Evolutionary conservation across 2,797 vertebrate species (phyloP).

Genomic region (Rhincodon typus): DNA sequence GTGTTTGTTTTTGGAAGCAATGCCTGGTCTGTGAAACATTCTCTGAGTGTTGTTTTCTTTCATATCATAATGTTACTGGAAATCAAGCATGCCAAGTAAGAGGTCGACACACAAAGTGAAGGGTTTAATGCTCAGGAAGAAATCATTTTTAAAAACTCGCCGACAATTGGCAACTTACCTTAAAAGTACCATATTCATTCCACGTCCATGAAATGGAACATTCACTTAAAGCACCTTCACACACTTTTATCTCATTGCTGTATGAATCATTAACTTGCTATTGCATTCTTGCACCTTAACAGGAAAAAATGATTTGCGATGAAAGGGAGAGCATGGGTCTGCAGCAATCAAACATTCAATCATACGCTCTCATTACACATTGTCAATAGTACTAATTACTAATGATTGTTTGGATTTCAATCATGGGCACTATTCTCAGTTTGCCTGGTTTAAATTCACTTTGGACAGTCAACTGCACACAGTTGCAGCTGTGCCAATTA

Average conservation of each 20-base stretch:
- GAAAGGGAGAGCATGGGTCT: neutral
- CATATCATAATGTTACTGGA: neutral
- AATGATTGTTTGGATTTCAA: slow-evolving; percentile 27
- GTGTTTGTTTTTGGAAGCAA: no score
- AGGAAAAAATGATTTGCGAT: neutral
- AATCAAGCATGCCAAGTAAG: neutral
- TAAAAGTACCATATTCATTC: neutral
- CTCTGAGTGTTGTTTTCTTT: neutral
- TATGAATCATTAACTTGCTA: neutral
- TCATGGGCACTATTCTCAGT: neutral
- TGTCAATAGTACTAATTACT: neutral
- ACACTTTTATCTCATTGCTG: neutral
- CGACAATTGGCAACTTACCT: neutral
- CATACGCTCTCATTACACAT: neutral
- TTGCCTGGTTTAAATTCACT: neutral
- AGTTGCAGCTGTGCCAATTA: neutral
- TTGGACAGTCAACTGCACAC: neutral
- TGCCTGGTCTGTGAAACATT: no score
- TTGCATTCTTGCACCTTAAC: neutral
- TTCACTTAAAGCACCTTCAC: neutral
- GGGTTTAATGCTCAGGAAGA: neutral
- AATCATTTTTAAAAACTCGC: neutral
- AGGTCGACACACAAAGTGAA: neutral
- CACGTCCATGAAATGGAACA: neutral
- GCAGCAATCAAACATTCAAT: neutral